Conservation (phyloP, 2,113 vertebrate genomes). For the Nyctereutes procyonoides region DNA sequence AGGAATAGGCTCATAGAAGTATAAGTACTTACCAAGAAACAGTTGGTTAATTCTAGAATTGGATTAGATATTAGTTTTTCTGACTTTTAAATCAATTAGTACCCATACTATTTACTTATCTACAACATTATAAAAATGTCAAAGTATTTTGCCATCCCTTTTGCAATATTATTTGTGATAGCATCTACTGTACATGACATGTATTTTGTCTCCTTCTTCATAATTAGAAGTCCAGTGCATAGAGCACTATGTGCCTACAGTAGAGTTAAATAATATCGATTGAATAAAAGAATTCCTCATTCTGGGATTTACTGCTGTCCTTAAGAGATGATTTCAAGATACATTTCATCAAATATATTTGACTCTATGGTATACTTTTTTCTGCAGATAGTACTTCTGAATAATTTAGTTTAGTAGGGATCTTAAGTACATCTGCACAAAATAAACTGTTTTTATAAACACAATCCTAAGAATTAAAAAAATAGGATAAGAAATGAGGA, state of each 20-base stretch:
- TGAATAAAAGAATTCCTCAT: slow-evolving; percentile 5
- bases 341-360: neutral
- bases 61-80: neutral
- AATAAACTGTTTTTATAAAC: neutral
- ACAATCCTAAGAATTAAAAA: neutral
- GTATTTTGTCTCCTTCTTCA: neutral
- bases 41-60: neutral
- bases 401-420: neutral
- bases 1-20: neutral
- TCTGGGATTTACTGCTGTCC: neutral
- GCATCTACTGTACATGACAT: neutral
- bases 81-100: neutral
- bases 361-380: neutral
- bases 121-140: neutral
- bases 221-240: neutral
- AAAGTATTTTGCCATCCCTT: neutral
- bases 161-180: neutral
- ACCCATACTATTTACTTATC: neutral
- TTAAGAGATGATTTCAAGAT: neutral
- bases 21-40: neutral
- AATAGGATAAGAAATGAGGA: neutral
- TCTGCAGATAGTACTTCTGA: neutral
- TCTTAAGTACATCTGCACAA: neutral
- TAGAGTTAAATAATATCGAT: neutral
- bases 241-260: neutral